Evolutionary conservation across 1,140 invertebrate genomes (phyloP).

Genomic region (Anastrepha obliqua): DNA sequence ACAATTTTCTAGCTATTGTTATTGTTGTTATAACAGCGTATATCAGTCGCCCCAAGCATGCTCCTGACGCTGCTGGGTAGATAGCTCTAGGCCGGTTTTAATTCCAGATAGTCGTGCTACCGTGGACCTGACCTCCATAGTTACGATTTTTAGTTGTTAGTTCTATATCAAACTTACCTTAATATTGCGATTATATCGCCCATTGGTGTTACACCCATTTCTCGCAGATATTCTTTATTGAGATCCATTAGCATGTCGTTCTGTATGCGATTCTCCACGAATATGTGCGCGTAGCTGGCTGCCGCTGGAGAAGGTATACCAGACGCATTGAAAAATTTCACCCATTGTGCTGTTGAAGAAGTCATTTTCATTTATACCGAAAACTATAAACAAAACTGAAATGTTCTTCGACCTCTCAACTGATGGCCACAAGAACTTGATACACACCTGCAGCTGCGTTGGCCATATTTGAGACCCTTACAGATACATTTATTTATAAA

Average conservation of each 20-base stretch:
- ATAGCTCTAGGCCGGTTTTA: background rate
- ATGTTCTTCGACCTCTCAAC: too few relatives aligned
- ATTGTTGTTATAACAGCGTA: background rate
- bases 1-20: background rate
- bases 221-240: conserved; percentile 87
- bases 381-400: too few relatives aligned
- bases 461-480: conserved; percentile 1
- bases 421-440: background rate
- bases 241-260: conserved; percentile 88
- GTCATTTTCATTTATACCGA: background rate
- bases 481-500: background rate
- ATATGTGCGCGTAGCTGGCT: conserved; percentile 87
- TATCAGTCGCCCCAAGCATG: too few relatives aligned
- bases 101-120: background rate
- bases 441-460: conserved; percentile 41
- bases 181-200: conserved; percentile 90
- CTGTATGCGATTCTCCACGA: conserved; percentile 87
- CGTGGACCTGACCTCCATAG: too few relatives aligned
- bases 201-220: conserved; percentile 89
- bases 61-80: too few relatives aligned
- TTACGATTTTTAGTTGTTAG: too few relatives aligned
- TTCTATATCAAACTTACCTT: conserved; percentile 65
- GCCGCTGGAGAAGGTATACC: conserved; percentile 84
- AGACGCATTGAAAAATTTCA: conserved; percentile 86
- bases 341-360: conserved; percentile 76